Percentiles rank a stretch among this genome's conserved stretches.
These are phyloP conservation scores for Syngnathoides biaculeatus DNA, from an alignment of 2,113 vertebrate species.

Conservation along the genomic window DNA sequence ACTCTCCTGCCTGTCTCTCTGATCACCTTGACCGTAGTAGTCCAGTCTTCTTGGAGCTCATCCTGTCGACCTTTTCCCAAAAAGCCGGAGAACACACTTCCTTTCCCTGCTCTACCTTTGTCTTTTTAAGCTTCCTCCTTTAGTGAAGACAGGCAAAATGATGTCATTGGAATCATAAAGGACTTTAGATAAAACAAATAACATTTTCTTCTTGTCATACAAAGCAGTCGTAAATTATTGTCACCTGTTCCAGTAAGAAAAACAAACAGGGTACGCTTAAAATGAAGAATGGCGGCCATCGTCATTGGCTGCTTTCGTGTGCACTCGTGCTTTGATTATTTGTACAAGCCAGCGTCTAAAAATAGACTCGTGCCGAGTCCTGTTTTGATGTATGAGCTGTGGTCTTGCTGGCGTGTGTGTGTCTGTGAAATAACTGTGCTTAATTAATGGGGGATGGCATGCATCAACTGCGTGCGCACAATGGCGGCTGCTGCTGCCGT, in stretches of 20 bases:
- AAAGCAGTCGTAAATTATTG: background rate
- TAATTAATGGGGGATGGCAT: constrained; percentile 1
- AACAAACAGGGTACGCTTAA: background rate
- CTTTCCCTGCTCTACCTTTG: no score
- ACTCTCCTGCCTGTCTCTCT: no score
- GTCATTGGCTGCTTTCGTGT: background rate
- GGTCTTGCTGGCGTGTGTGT: constrained; percentile 12
- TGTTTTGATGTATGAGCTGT: constrained; percentile 17
- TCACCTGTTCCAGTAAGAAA: background rate
- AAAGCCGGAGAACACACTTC: no score
- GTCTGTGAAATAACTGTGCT: constrained; percentile 6
- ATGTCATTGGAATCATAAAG: background rate
- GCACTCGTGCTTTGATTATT: background rate
- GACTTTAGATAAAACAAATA: background rate
- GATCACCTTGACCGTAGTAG: no score
- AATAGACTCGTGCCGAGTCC: background rate
- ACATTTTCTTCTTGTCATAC: no score
- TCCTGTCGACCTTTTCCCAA: no score
- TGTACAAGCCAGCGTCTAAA: constrained; percentile 1
- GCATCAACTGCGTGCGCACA: background rate
- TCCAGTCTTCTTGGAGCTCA: no score
- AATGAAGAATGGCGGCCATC: background rate
- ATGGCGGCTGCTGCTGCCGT: background rate
- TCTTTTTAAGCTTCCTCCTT: no score
- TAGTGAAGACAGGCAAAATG: background rate